Evolutionary conservation across 2,797 vertebrate genomes (phyloP), one percentile per base, ranked within the genome.

Genomic region (Protonibea diacanthus): DNA sequence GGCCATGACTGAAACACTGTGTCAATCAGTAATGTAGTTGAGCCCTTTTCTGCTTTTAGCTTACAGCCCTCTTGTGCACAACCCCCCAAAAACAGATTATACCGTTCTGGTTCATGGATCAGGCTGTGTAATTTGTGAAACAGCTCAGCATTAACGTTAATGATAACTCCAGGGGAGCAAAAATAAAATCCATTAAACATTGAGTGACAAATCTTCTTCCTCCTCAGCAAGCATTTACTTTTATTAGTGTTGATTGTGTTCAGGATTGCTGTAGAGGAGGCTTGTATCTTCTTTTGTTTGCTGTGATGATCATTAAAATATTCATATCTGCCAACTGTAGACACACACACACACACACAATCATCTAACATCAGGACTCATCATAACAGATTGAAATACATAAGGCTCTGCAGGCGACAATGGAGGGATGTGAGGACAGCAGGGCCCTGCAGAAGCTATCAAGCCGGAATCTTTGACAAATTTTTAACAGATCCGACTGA

Each of bases 121-220:
- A 70, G 81, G 44, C 75, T 89, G 73, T 84, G 83, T 86, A 86
- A 92, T 93, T 89, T 87, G 77, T 83, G 73, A 89, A 86, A 87
- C 87, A 76, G 86, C 80, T 67, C 55, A 62, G 85, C 82, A 90
- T 92, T 90, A 87, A 89, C 85, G 84, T 89, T 90, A 89, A 91
- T 91, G 88, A 87, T 86, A 86, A 85, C 89, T 89, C 82, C 81
- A 76, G 85, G 84, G 86, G 80, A 89, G 82, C 74, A 57, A 68
- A 38, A 87, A 85, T 89, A 52, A 83, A 92, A 88, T 86, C 86
- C 80, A 90, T 90, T 92, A 87, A 90, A 84, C 87, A 79, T 53
- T 89, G 89, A 90, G 66, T 87, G 85, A 90, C 86, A 92, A 91
- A 92, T 92, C 83, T 72, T 69, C 78, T 74, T 88, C 79, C 80